Conservation (phyloP, 2,113 vertebrate genomes). For the Nesoenas mayeri region DNA sequence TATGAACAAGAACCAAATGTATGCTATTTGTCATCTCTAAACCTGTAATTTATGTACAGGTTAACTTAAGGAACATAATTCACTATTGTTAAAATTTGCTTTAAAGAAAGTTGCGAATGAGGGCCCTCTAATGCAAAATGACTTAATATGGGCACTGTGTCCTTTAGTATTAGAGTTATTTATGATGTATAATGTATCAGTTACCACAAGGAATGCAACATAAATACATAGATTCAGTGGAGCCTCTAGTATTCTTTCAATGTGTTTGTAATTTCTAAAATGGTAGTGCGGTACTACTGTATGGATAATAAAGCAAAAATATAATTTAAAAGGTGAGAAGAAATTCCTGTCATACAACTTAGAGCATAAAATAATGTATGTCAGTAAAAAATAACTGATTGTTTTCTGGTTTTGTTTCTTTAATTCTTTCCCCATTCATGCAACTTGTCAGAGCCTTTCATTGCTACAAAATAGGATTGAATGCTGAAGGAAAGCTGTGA, state of each 20-base stretch:
- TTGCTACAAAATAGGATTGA: neutral
- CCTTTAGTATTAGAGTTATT: neutral
- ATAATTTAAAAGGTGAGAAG: neutral
- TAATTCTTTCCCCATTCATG: neutral
- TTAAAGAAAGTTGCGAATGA: neutral
- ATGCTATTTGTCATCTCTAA: neutral
- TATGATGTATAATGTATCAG: neutral
- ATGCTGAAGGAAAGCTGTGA: neutral
- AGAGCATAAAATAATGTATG: neutral
- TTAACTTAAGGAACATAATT: neutral
- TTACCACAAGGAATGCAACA: neutral
- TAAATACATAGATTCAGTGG: neutral
- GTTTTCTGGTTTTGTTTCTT: neutral
- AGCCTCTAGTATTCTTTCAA: neutral
- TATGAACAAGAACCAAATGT: neutral
- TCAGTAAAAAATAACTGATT: neutral
- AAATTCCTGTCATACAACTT: neutral
- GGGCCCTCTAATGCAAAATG: neutral
- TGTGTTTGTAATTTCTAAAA: neutral
- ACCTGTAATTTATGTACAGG: neutral
- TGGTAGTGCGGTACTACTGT: neutral
- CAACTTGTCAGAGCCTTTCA: neutral
- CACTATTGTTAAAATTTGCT: neutral
- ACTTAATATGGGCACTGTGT: neutral
- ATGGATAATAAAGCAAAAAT: neutral